A percentile compares a stretch with the other conserved stretches of the same genome.
Conservation (phyloP, 2,113 vertebrate species). For the Danionella cerebrum region DNA sequence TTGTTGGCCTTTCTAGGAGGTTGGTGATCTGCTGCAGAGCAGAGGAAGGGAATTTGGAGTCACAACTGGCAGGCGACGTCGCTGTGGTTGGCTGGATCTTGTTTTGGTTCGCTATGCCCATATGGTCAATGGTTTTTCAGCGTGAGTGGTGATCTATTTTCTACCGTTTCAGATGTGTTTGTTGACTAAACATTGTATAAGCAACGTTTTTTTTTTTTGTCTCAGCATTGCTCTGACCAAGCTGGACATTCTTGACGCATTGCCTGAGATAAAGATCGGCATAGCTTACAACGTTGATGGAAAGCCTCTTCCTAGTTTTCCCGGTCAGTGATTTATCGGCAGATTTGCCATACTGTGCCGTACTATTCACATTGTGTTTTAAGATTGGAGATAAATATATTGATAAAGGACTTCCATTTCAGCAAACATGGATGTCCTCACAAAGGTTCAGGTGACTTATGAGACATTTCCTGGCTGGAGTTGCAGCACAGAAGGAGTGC, state of each 20-base stretch:
- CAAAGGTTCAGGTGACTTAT: conserved; percentile 63
- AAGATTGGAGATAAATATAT: too few species aligned
- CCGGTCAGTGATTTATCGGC: conserved; percentile 54
- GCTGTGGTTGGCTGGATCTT: conserved; percentile 80
- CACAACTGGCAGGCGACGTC: conserved; percentile 76
- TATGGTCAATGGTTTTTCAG: conserved; percentile 75
- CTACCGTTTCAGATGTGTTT: neutral
- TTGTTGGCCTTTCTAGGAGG: conserved; percentile 54
- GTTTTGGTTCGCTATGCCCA: conserved; percentile 73
- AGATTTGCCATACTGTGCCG: neutral
- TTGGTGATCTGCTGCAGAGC: conserved; percentile 60
- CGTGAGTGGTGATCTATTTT: conserved; percentile 52
- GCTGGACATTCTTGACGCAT: conserved; percentile 68
- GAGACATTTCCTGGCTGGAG: conserved; percentile 66
- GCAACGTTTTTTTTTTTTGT: neutral
- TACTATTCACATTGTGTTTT: neutral
- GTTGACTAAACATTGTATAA: neutral
- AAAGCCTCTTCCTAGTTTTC: conserved; percentile 65
- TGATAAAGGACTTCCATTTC: neutral
- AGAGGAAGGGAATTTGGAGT: conserved; percentile 70
- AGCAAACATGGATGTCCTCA: conserved; percentile 73
- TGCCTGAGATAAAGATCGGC: conserved; percentile 70
- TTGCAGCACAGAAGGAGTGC: conserved; percentile 61
- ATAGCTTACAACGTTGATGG: conserved; percentile 64
- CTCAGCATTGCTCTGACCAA: conserved; percentile 70